phyloP scores from a whole-genome alignment of 1,140 invertebrate genomes.

The Spodoptera litura region DNA sequence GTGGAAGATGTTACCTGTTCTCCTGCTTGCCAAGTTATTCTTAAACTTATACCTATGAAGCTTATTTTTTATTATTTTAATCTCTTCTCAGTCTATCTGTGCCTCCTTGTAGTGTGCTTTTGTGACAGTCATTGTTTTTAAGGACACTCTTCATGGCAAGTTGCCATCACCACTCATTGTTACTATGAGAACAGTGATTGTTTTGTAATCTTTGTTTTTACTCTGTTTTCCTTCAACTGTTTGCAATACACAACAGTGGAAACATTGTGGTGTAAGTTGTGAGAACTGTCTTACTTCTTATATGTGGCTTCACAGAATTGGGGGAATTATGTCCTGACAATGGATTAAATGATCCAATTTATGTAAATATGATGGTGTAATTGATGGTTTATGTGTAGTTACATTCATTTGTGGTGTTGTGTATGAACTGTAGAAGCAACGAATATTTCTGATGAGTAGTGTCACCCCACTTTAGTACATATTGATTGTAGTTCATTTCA shows the following conservation, averaged over 20 bases:
- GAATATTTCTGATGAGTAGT: too few species aligned
- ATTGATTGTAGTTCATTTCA: too few species aligned
- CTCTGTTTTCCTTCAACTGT: conserved; percentile 9
- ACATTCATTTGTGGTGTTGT: too few species aligned
- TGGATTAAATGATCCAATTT: too few species aligned
- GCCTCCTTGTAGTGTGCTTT: background rate
- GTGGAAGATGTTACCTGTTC: too few species aligned
- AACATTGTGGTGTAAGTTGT: background rate
- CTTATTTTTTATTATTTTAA: background rate
- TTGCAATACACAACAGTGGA: background rate
- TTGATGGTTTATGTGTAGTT: too few species aligned
- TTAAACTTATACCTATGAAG: too few species aligned
- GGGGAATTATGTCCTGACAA: too few species aligned
- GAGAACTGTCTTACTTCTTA: background rate
- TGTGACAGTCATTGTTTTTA: conserved; percentile 10
- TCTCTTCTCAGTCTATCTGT: background rate
- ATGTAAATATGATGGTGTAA: too few species aligned
- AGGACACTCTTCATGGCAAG: background rate
- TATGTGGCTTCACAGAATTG: background rate
- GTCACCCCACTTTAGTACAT: too few species aligned
- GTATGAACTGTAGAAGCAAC: too few species aligned
- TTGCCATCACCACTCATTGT: conserved; percentile 2
- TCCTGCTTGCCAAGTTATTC: too few species aligned
- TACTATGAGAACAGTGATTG: background rate
- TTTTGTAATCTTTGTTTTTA: conserved; percentile 28